A percentile compares a stretch with the other conserved stretches of the same genome.
Conservation (phyloP, 2,113 vertebrate genomes). For the Pseudorasbora parva region DNA sequence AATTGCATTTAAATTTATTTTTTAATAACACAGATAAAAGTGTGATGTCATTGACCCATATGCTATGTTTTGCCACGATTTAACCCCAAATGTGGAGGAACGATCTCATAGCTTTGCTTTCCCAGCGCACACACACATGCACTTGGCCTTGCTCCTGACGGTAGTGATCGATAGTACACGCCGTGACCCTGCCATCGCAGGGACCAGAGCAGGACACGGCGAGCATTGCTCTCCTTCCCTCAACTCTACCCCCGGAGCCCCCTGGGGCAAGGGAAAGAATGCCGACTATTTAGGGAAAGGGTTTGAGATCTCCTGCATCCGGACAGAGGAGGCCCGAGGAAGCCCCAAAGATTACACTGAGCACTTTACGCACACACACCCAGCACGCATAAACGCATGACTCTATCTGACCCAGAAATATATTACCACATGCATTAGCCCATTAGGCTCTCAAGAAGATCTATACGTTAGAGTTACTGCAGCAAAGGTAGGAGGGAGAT, state of each 20-base stretch:
- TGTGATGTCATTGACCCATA: neutral
- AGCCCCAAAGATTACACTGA: constrained; percentile 67
- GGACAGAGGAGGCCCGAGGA: constrained; percentile 71
- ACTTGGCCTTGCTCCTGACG: constrained; percentile 28
- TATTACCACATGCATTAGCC: constrained; percentile 58
- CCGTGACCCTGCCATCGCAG: constrained; percentile 21
- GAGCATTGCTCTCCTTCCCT: constrained; percentile 66
- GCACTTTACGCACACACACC: constrained; percentile 48
- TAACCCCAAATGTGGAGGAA: neutral
- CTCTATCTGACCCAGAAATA: constrained; percentile 54
- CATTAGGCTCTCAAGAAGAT: constrained; percentile 57
- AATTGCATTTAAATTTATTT: neutral
- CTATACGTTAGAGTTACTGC: constrained; percentile 41
- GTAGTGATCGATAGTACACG: constrained; percentile 45
- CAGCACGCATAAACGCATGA: constrained; percentile 42
- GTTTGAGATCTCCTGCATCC: constrained; percentile 68
- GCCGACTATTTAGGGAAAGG: constrained; percentile 74
- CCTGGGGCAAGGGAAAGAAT: constrained; percentile 78
- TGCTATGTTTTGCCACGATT: neutral
- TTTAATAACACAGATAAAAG: neutral
- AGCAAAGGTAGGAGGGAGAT: constrained; percentile 17
- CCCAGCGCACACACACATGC: constrained; percentile 11
- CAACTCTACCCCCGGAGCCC: constrained; percentile 62
- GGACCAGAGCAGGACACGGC: constrained; percentile 51
- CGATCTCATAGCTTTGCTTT: neutral